Percentiles rank a stretch among this genome's conserved stretches.
These are phyloP conservation scores for Steinernema scapterisci DNA, from an alignment of 2,888 invertebrate species.

Conservation along the genomic window DNA sequence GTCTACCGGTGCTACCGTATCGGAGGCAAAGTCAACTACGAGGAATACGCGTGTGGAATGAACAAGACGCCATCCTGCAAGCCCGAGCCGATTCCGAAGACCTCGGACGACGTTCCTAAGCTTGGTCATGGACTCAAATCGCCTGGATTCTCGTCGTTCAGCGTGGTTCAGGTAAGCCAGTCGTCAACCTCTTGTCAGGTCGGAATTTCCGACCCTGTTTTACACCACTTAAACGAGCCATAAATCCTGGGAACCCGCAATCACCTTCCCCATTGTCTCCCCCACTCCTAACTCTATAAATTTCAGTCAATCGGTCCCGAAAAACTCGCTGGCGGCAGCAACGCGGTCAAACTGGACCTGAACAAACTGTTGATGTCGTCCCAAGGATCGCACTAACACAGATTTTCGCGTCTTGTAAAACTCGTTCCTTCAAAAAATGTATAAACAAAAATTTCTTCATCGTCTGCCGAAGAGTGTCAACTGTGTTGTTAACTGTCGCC, in stretches of 20 bases:
- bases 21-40: constrained; percentile 39
- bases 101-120: constrained; percentile 44
- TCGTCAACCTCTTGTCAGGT: too few species aligned
- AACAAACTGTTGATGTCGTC: constrained; percentile 40
- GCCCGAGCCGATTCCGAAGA: constrained; percentile 42
- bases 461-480: too few species aligned
- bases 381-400: constrained; percentile 5
- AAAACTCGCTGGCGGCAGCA: constrained; percentile 1
- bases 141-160: constrained; percentile 46
- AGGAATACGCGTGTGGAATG: constrained; percentile 40
- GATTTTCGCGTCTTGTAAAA: background rate
- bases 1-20: constrained; percentile 48
- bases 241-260: background rate
- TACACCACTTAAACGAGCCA: background rate
- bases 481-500: too few species aligned
- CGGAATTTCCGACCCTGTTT: too few species aligned
- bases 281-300: background rate
- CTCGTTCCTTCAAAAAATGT: constrained; percentile 4
- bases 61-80: constrained; percentile 42
- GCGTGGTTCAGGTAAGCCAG: constrained; percentile 37
- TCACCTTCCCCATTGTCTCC: background rate
- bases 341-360: constrained; percentile 41
- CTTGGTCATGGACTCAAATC: constrained; percentile 43
- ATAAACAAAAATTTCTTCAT: background rate
- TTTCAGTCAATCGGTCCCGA: constrained; percentile 27